Percentiles rank a stretch among this genome's conserved stretches.
These are phyloP conservation scores for Cremastobaeus sp. DNA, from an alignment of 2,888 invertebrate genomes.

Conservation along the genomic window DNA sequence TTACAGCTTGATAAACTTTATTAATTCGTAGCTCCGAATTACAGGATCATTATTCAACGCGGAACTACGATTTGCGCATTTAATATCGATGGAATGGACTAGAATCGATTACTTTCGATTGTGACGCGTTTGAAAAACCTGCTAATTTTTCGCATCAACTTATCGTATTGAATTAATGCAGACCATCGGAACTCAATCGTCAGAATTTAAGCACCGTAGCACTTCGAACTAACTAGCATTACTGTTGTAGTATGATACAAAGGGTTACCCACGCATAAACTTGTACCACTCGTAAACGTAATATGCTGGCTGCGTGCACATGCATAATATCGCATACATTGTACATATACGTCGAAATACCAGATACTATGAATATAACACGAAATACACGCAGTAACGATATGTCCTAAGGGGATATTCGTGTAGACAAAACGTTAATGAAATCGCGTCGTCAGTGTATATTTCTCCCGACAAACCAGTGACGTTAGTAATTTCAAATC, in stretches of 20 bases:
- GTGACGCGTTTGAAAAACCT: too few species aligned
- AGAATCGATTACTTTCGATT: too few species aligned
- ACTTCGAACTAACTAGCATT: constrained; percentile 58
- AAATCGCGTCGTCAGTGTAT: constrained; percentile 50
- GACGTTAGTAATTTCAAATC: constrained; percentile 18
- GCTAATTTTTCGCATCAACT: too few species aligned
- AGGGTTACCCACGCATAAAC: constrained; percentile 61
- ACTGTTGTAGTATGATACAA: constrained; percentile 57
- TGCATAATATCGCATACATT: constrained; percentile 61
- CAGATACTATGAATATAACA: constrained; percentile 55
- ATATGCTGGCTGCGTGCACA: constrained; percentile 60
- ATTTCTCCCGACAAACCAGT: constrained; percentile 28
- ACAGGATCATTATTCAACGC: too few species aligned
- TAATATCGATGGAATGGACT: too few species aligned
- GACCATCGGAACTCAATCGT: constrained; percentile 28
- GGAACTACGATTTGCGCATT: too few species aligned
- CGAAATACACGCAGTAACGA: constrained; percentile 59
- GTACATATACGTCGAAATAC: constrained; percentile 56
- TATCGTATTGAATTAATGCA: too few species aligned
- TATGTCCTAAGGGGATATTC: constrained; percentile 56
- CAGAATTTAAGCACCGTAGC: constrained; percentile 44
- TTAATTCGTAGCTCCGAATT: too few species aligned
- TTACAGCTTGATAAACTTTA: too few species aligned
- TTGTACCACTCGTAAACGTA: constrained; percentile 62
- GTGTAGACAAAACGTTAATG: constrained; percentile 57